These are phyloP conservation scores for Platalea minor DNA, from an alignment of 2,797 vertebrate genomes.

Conservation along the genomic window DNA sequence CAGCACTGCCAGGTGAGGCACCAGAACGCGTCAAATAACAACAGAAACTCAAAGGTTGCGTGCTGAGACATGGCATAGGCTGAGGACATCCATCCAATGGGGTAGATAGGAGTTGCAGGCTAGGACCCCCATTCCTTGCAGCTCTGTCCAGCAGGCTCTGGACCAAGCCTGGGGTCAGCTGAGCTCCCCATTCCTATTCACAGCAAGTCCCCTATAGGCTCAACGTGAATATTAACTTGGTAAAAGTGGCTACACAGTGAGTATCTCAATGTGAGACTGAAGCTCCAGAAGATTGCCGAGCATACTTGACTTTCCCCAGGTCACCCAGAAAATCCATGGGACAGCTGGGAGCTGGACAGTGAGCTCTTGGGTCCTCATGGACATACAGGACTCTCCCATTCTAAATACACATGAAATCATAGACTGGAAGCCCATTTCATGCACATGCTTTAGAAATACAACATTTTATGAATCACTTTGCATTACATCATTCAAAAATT, in stretches of 20 bases:
- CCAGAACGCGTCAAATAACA: background rate
- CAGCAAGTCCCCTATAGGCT: background rate
- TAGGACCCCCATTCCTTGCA: background rate
- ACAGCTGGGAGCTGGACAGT: background rate
- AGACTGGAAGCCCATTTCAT: background rate
- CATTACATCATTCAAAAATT: background rate
- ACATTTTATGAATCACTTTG: background rate
- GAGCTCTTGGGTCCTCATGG: background rate
- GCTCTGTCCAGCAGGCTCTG: background rate
- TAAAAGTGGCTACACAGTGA: background rate
- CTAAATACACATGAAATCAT: background rate
- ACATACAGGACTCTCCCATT: background rate
- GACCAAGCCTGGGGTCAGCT: background rate
- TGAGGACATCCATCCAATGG: background rate
- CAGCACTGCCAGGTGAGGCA: accelerated
- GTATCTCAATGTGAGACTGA: background rate
- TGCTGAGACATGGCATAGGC: background rate
- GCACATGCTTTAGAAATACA: background rate
- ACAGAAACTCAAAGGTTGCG: background rate
- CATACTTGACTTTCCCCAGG: background rate
- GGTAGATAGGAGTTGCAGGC: accelerated
- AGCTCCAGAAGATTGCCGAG: background rate
- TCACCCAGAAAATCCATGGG: background rate
- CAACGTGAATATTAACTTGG: background rate
- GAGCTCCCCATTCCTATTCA: background rate